Conservation (phyloP, 2,113 vertebrate species). For the Aptenodytes forsteri region DNA sequence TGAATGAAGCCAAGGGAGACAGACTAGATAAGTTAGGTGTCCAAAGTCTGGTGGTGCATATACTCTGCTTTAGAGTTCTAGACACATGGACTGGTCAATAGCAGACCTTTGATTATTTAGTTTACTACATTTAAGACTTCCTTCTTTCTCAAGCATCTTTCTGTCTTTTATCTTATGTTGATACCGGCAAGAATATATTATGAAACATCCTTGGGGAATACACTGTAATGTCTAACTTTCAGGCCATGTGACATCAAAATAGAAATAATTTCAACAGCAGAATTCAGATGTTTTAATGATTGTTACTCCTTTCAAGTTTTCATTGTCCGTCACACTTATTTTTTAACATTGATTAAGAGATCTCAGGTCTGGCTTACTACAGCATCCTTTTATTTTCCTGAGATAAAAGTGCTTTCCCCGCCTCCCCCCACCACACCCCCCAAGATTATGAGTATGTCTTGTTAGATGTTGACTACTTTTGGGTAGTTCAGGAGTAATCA, state of each 20-base stretch:
- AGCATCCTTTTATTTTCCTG: not conserved
- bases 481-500: not conserved
- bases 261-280: not conserved
- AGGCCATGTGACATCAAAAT: not conserved
- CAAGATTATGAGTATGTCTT: not conserved
- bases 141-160: not conserved
- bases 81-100: not conserved
- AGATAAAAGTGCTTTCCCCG: not conserved
- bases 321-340: not conserved
- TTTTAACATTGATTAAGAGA: not conserved
- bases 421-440: accelerated
- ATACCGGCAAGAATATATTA: not conserved
- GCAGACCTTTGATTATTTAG: not conserved
- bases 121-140: not conserved
- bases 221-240: not conserved
- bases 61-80: not conserved
- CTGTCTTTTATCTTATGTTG: not conserved
- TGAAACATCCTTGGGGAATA: not conserved
- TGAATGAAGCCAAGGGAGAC: not conserved
- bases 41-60: not conserved
- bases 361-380: not conserved
- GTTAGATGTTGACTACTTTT: not conserved
- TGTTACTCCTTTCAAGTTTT: not conserved
- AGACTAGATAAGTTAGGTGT: not conserved
- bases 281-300: not conserved